These are phyloP conservation scores for Smittia sp. DNA, from an alignment of 2,888 invertebrate species.

Conservation along the genomic window DNA sequence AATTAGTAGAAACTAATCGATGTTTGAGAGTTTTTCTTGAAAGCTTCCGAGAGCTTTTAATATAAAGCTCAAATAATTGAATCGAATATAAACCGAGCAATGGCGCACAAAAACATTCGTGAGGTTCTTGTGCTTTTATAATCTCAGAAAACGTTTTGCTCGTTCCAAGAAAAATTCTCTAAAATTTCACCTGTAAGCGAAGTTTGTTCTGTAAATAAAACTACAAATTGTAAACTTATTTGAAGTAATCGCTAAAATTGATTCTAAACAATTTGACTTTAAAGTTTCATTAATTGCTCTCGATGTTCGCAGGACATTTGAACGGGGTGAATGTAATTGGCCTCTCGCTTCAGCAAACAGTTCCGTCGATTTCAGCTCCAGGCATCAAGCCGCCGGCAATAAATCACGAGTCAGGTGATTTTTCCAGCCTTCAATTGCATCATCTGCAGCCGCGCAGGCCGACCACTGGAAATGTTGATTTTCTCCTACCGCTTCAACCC, in stretches of 20 bases:
- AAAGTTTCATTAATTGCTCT: neutral
- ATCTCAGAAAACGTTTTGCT: no score
- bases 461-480: constrained; percentile 66
- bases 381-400: constrained; percentile 45
- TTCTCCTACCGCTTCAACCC: constrained; percentile 70
- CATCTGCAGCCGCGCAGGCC: constrained; percentile 69
- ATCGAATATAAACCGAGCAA: no score
- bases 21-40: neutral
- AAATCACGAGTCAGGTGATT: constrained; percentile 56
- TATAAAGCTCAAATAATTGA: no score
- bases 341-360: constrained; percentile 58
- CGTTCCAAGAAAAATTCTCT: no score
- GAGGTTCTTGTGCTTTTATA: neutral
- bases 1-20: no score
- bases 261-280: neutral
- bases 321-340: constrained; percentile 72
- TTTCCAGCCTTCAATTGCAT: constrained; percentile 55
- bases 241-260: neutral
- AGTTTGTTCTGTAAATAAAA: no score
- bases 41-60: neutral
- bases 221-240: neutral
- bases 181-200: no score
- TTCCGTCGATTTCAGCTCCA: constrained; percentile 55
- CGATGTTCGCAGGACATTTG: constrained; percentile 59
- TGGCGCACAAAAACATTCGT: no score